Conservation (phyloP, 2,888 invertebrate species). For the Athalia cordata region DNA sequence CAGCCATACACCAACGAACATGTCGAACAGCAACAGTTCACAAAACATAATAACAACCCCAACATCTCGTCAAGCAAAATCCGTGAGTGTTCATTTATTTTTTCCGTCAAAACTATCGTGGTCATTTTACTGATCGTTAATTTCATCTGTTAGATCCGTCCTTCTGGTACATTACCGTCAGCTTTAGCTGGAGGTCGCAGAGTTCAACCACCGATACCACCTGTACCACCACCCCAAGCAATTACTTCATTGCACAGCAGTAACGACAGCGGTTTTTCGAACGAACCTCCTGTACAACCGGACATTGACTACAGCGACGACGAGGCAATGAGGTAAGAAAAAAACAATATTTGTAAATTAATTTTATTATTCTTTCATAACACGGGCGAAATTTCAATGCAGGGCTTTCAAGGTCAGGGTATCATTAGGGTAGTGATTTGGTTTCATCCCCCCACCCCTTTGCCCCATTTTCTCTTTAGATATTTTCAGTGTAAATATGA, state of each 20-base stretch:
- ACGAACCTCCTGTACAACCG: slow-evolving; percentile 91
- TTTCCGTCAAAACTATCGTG: slow-evolving; percentile 4
- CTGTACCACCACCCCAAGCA: slow-evolving; percentile 71
- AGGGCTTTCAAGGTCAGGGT: no score
- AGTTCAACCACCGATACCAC: slow-evolving; percentile 74
- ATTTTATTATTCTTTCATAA: slow-evolving; percentile 60
- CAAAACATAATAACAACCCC: slow-evolving; percentile 66
- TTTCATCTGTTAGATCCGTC: slow-evolving; percentile 65
- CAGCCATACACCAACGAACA: slow-evolving; percentile 63
- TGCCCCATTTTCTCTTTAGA: no score
- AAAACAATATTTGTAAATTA: neutral
- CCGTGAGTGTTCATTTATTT: slow-evolving; percentile 61
- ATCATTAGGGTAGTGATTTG: no score
- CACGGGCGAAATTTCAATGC: neutral
- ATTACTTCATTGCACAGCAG: slow-evolving; percentile 88
- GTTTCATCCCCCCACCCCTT: no score
- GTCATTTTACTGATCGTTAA: neutral
- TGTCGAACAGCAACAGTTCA: slow-evolving; percentile 68
- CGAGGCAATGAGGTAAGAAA: slow-evolving; percentile 82
- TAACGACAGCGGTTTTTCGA: slow-evolving; percentile 94
- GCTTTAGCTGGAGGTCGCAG: slow-evolving; percentile 70
- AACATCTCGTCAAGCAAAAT: slow-evolving; percentile 68
- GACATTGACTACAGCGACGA: slow-evolving; percentile 94
- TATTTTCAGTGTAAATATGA: no score
- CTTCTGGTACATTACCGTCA: slow-evolving; percentile 71